Evolutionary conservation across 2,113 vertebrate genomes (phyloP), one percentile per base, ranked within the genome.

Genomic region (Cyphomyrus discorhynchus): DNA sequence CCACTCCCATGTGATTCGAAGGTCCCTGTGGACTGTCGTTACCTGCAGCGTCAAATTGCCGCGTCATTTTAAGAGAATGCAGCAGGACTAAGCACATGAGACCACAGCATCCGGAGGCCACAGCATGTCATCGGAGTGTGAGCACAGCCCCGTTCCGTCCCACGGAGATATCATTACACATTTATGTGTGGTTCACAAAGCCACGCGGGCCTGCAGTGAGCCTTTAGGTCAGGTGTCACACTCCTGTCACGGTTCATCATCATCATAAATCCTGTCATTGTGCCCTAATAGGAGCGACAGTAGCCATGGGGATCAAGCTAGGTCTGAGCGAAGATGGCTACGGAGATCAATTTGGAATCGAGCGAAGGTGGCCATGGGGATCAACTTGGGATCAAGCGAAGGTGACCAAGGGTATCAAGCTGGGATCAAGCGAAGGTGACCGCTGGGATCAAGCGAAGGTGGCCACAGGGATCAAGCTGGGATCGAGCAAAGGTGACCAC

Each of bases 291-390:
- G 62, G 62, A 70, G n/a, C 3, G 3, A 70, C 3, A 27, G 9
- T 70, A 10, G 62, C 10, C 62, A 31, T 27, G n/a, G 62, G 27
- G 10, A 31, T 70, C 62, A 31, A 5, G 62, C 62, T 31, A 0
- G 62, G 27, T 13, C 13, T 3, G 0, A 27, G n/a, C 0, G 10
- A 31, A 70, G 62, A 0, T 13, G 10, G 27, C 62, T 1, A 31
- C 9, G 3, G 62, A 2, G 62, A 70, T 70, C 58, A 66, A 66
- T 0, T 1, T 53, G 17, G 53, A 0, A 56, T 56, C 0, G 0
- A 21, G 19, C 0, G 0, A 21, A 56, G 5, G 5, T 21, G 53
- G 0, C 53, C 19, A 56, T 0, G 2, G 53, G 19, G 0, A 66
- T 66, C 17, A 53, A 53, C 0, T 0, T 52, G 13, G 52, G 17